Evolutionary conservation across 2,888 invertebrate species (phyloP), one percentile per base, ranked within the genome.

Genomic region (Napeogenes sylphis): DNA sequence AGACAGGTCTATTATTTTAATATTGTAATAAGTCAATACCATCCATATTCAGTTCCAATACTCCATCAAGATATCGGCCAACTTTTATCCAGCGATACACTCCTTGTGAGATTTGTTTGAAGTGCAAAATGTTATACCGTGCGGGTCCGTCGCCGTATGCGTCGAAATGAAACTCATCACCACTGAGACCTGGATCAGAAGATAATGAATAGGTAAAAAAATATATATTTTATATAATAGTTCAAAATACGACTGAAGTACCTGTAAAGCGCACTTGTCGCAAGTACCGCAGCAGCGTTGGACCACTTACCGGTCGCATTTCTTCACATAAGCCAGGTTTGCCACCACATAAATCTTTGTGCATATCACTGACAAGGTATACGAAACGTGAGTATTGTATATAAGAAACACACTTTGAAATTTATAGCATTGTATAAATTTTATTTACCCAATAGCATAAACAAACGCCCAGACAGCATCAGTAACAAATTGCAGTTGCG

Each of bases 401-500:
- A 35, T 5, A 35, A 4, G 6, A 5, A 35, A 35, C 4, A 35
- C 5, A 6, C 45, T 21, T 14, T 45, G n/a, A 38, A 4, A 6
- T 14, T 46, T 14, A 47, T 35, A 30, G 14, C 3, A 56, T 32
- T 47, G 51, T 8, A 46, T 3, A 45, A n/a, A 45, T 30, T 13
- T 2, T 33, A 42, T 14, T 53, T 58, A 95, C 95, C 94, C 92
- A 72, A 96, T 92, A 32, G 98, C 98, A 75, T 96, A 93, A 0
- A 96, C 98, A 83, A 98, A 98, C 0, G 98, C 97, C 93, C 98
- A 93, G 0, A 98, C 98, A 8, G 98, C 98, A 82, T 98, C 98
- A 47, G 97, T 96, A 51, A 98, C 98, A 83, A 98, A 98, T 87
- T 98, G 98, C 67, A 98, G 91, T 83, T 98, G 98, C 74, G 95